Evolutionary conservation across 1,140 invertebrate genomes (phyloP).

Genomic region (Drosophila paulistorum): DNA sequence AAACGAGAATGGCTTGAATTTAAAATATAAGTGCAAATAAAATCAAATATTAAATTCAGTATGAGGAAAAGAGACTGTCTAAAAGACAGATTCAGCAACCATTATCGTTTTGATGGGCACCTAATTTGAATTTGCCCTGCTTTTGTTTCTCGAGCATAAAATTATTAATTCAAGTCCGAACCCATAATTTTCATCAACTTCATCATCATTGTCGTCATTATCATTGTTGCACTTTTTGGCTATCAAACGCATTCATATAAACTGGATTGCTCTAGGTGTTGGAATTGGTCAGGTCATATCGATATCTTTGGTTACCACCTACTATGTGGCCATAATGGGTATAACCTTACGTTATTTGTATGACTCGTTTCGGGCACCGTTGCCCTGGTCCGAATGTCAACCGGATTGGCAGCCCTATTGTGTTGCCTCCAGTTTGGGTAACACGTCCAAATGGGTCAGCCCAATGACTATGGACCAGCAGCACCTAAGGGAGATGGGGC

Average conservation of each 20-base stretch:
- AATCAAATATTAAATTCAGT: too few relatives aligned
- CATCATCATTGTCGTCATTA: too few relatives aligned
- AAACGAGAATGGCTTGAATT: too few relatives aligned
- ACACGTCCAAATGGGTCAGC: slow-evolving; percentile 39
- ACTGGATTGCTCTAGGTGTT: slow-evolving; percentile 85
- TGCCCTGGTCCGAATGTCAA: slow-evolving; percentile 89
- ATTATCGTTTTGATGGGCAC: too few relatives aligned
- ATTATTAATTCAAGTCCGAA: too few relatives aligned
- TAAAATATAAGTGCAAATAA: too few relatives aligned
- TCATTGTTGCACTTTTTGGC: too few relatives aligned
- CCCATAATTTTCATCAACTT: too few relatives aligned
- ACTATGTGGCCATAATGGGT: slow-evolving; percentile 89
- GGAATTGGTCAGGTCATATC: slow-evolving; percentile 90
- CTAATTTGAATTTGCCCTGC: too few relatives aligned
- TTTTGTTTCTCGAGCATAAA: too few relatives aligned
- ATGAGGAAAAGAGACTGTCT: too few relatives aligned
- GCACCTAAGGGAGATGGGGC: slow-evolving; percentile 8
- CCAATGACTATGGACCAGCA: slow-evolving; percentile 29
- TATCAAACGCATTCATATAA: not conserved
- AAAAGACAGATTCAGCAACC: too few relatives aligned
- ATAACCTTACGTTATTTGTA: slow-evolving; percentile 88
- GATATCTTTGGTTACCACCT: slow-evolving; percentile 88
- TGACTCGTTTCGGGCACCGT: slow-evolving; percentile 85
- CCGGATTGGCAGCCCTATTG: slow-evolving; percentile 85
- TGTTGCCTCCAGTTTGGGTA: slow-evolving; percentile 67